These are phyloP conservation scores for Tipula lateralis DNA, from an alignment of 2,888 invertebrate species.

Conservation along the genomic window DNA sequence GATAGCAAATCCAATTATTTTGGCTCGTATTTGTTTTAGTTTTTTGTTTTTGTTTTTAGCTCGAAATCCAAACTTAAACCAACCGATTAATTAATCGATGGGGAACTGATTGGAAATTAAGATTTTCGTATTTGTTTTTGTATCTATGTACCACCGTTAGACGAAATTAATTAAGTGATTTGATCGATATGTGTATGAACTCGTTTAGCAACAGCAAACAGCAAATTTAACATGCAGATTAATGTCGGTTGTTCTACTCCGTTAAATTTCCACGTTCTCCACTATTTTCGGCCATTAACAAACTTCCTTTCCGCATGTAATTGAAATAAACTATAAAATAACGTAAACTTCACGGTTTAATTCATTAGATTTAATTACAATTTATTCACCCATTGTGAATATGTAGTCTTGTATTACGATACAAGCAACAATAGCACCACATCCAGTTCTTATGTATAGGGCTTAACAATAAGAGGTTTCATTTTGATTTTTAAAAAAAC, in stretches of 20 bases:
- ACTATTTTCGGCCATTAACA: not conserved
- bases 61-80: not conserved
- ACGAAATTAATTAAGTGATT: not conserved
- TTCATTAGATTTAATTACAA: constrained; percentile 19
- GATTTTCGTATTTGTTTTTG: not conserved
- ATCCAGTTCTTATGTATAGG: not conserved
- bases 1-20: not conserved
- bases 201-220: not conserved
- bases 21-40: not conserved
- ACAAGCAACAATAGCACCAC: not conserved
- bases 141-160: not conserved
- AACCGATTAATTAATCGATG: not conserved
- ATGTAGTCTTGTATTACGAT: not conserved
- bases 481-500: no score
- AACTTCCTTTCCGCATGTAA: constrained; percentile 24
- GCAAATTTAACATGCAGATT: not conserved
- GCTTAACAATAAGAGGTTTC: no score
- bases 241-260: not conserved
- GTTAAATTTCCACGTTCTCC: not conserved
- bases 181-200: not conserved
- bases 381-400: not conserved
- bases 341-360: not conserved
- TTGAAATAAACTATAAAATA: not conserved
- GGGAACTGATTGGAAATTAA: not conserved
- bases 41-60: not conserved